These are phyloP conservation scores for Epinephelus coioides DNA, from an alignment of 2,797 vertebrate species.

Conservation along the genomic window DNA sequence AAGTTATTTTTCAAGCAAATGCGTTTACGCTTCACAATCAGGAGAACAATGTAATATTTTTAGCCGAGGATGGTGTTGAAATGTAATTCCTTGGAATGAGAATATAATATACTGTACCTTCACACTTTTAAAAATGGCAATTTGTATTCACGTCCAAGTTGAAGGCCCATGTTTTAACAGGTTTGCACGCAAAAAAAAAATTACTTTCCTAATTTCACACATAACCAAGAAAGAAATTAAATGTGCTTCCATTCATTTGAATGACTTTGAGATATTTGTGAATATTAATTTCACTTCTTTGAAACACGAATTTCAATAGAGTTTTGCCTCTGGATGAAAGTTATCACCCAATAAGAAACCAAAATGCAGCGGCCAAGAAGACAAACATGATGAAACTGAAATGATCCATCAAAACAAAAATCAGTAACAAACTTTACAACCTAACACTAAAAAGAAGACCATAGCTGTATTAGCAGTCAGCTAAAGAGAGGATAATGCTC, in stretches of 20 bases:
- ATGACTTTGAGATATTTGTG: slow-evolving; percentile 10
- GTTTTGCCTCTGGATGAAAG: background rate
- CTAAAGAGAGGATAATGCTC: slow-evolving; percentile 42
- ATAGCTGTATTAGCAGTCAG: slow-evolving; percentile 26
- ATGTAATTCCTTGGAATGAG: slow-evolving; percentile 1
- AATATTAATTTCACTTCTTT: slow-evolving; percentile 17
- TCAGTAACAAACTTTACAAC: background rate
- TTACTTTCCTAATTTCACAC: slow-evolving; percentile 13
- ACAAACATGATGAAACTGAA: background rate
- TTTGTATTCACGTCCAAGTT: background rate
- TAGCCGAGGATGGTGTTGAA: background rate
- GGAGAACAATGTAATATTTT: background rate
- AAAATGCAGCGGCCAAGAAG: background rate
- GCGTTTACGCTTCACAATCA: slow-evolving; percentile 26
- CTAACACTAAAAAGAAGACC: background rate
- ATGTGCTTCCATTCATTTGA: background rate
- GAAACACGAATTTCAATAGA: background rate
- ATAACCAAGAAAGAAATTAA: background rate
- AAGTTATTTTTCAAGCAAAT: slow-evolving; percentile 18
- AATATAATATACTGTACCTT: background rate
- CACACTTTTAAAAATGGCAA: background rate
- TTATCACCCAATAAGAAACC: background rate
- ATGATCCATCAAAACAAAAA: background rate
- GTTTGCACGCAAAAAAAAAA: background rate
- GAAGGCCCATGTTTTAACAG: background rate